phyloP scores from a whole-genome alignment of 2,797 vertebrate genomes.

The Tiaroga cobitis region DNA sequence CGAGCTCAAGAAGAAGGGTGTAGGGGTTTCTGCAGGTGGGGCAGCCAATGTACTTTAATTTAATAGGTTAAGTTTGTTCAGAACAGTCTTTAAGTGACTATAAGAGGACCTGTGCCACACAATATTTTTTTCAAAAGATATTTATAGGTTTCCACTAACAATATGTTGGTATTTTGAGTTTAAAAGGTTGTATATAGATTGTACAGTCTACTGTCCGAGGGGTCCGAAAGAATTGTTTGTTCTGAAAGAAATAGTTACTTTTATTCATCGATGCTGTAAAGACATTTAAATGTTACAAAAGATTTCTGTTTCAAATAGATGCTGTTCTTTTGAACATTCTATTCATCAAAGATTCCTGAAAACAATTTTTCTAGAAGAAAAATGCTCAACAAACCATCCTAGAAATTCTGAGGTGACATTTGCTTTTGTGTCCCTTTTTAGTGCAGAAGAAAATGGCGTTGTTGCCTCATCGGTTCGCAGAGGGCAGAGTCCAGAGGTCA shows the following conservation, averaged over 20 bases:
- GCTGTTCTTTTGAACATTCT: neutral
- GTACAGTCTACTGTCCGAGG: neutral
- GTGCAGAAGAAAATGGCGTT: slow-evolving; percentile 85
- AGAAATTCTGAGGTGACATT: neutral
- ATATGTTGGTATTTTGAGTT: neutral
- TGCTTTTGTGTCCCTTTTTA: slow-evolving; percentile 30
- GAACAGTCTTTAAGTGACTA: neutral
- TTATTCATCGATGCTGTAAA: neutral
- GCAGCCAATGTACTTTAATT: neutral
- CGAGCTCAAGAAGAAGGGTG: slow-evolving; percentile 9
- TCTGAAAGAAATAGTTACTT: neutral
- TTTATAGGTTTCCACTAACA: neutral
- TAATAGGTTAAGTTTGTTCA: slow-evolving; percentile 4
- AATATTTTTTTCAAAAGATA: neutral
- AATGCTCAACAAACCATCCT: neutral
- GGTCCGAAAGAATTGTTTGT: neutral
- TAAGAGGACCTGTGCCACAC: neutral
- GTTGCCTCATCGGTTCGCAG: slow-evolving; percentile 67
- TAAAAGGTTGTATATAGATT: neutral
- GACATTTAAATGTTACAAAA: neutral
- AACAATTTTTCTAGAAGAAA: neutral
- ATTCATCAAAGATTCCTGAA: neutral
- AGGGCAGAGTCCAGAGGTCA: slow-evolving; percentile 77
- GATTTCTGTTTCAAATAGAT: neutral
- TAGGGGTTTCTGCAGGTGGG: slow-evolving; percentile 52